Evolutionary conservation across 2,888 invertebrate genomes (phyloP), one percentile per base, ranked within the genome.

Genomic region (Cotesia congregata): DNA sequence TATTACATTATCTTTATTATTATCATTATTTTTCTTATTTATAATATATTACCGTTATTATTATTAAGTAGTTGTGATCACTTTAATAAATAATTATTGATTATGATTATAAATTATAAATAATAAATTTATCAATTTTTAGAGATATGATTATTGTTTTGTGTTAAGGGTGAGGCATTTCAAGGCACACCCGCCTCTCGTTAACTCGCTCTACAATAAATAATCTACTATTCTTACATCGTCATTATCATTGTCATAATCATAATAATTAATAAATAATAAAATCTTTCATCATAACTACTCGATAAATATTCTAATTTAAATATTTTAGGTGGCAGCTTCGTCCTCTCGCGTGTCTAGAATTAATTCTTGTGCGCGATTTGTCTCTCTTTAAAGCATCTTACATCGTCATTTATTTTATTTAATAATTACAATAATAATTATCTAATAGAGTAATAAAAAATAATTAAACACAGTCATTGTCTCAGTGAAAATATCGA

Each of bases 61-160:
- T 70, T 38, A 40, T 64, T n/a, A 77, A 78, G 76, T 80, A 77
- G 15, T 70, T 72, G 70, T 74, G 75, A 82, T 82, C 76, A 82
- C 82, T 78, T 77, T 75, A 82, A 50, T 78, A 12, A 50, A 50
- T 80, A 80, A 81, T 81, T 78, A 82, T 81, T 77, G 68, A 78
- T 80, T 79, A 50, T 50, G 50, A 50, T 50, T 50, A 50, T 50
- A 50, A 50, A 50, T 50, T 50, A 50, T 50, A 74, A 74, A 77
- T 62, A 30, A 77, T 78, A 68, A 77, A 65, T 73, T 77, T 77
- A 30, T 30, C 30, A 30, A 30, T 30, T 77, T 73, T 74, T 79
- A 72, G 7, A 83, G 87, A 87, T 87, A 87, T 87, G 87, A 86
- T 87, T 85, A 86, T 86, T 86, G 84, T 86, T 75, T 87, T 87